Base-by-base conservation (phyloP, 1,140 invertebrate species). In the Bombus superbus region DNA sequence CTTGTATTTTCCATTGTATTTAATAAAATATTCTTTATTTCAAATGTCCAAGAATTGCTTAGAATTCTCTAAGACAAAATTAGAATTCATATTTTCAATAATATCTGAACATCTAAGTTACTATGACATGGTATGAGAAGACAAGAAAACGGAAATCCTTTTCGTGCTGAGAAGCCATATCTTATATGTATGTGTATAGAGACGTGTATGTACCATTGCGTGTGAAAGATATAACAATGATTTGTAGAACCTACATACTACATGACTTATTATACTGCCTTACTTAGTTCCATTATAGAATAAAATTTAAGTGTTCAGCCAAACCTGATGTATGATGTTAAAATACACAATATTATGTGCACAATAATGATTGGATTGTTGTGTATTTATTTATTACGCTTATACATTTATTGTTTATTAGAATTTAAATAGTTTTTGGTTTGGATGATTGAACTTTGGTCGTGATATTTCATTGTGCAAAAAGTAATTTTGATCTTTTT, bases 111-210 rank as follows among this genome's bases (percentile, higher is more conserved):
- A 32, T 74, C 22, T 32, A 22, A 44, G 25, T 28, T 38, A 59
- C 11, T 35, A 28, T 38, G 53, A n/a, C 25, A 62, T 15, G 32
- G 18, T 6, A 25, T 5, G 75, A n/a, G 57, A 44, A 64, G 75
- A 42, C 28, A 42, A 28, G 57, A 62, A 77, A 64, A 64, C 38
- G 57, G 75, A 77, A 77, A 77, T 77, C 75, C 75, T 28, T 42
- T 77, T 77, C 57, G 35, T 77, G 75, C 38, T 64, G 57, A 3
- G 57, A 77, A 77, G 75, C 75, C 75, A 77, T 77, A 77, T 77
- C 57, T 59, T 18, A 28, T 42, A n/a, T 5, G 11, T 11, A n/a
- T 13, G 59, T 62, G 42, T 13, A 64, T 42, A 42, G 75, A 32
- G 28, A 44, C 25, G 62, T 13, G 59, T 66, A 35, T n/a, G 25